phyloP scores from a whole-genome alignment of 2,113 vertebrate genomes.

The Spilogale gracilis region DNA sequence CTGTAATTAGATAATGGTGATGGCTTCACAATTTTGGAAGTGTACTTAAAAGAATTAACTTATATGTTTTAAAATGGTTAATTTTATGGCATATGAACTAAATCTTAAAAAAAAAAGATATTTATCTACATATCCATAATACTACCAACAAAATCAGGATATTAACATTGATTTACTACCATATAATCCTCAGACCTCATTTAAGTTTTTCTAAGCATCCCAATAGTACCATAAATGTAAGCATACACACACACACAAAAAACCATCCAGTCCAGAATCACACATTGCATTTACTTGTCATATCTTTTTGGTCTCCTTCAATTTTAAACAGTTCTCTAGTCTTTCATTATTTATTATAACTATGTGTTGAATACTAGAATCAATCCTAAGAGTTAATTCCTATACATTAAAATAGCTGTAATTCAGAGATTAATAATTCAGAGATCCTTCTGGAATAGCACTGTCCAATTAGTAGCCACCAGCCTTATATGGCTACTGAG shows the following conservation, averaged over 20 bases:
- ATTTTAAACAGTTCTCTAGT: background rate
- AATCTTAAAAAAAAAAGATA: background rate
- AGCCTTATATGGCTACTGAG: background rate
- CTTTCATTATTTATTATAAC: background rate
- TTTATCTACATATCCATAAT: background rate
- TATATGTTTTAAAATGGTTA: background rate
- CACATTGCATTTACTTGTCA: background rate
- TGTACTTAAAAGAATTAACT: background rate
- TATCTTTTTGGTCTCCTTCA: background rate
- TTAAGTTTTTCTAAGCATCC: background rate
- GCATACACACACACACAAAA: background rate
- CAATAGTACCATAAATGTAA: background rate
- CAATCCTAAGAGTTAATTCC: constrained; percentile 1
- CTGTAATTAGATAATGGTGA: background rate
- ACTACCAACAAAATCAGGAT: background rate
- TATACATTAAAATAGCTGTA: constrained; percentile 3
- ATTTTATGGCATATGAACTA: background rate
- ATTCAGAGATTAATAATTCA: background rate
- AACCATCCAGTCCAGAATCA: background rate
- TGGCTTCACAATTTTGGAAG: background rate
- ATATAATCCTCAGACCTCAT: background rate
- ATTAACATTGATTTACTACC: background rate
- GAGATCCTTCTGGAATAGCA: background rate
- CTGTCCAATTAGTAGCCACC: background rate
- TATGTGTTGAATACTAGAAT: background rate